Base-by-base conservation (phyloP, 2,113 vertebrate genomes). In the Pedetes capensis region DNA sequence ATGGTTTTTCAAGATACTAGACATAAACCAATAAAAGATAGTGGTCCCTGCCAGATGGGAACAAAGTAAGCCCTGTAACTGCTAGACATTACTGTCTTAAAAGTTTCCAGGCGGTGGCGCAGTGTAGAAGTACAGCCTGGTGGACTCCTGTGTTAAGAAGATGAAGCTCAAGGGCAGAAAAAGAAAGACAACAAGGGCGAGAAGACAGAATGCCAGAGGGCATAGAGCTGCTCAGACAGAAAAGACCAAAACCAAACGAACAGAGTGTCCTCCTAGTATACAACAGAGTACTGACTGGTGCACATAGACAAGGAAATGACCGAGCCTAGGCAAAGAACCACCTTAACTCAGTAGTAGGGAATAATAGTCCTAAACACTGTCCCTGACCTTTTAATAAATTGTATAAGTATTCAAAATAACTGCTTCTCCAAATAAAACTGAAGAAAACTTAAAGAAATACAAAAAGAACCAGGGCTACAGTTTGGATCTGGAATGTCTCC, bases 351-450 rank as follows among this genome's bases (percentile, higher is more conserved):
- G 63, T 8, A 68, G 16, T 32, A 29, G 42, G 16, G 16, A 84
- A 39, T 69, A 66, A 61, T 8, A 92, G 72, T 74, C 42, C 44
- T 74, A 81, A 29, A 79, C 22, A 53, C n/a, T 80, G 64, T 29
- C 63, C 79, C n/a, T 59, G 66, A 69, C 27, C 64, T 9, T 13
- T 27, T 87, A 66, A 74, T 23, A 51, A 89, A 59, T 5, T 49
- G 14, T 72, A 74, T 32, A 68, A 80, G 63, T 37, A 5, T 29
- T 53, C 17, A 32, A 69, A 69, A 25, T 42, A 89, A 92, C 44
- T 80, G 8, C 13, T 80, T 39, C 44, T 39, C 32, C 59, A 81
- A 96, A 94, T n/a, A 89, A 95, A 91, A 44, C 59, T 81, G 32
- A 84, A 76, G 47, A 72, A 84, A 64, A 85, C 78, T 9, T 57